Base-by-base conservation (phyloP, 1,140 invertebrate genomes). In the Anoplolepis gracilipes region DNA sequence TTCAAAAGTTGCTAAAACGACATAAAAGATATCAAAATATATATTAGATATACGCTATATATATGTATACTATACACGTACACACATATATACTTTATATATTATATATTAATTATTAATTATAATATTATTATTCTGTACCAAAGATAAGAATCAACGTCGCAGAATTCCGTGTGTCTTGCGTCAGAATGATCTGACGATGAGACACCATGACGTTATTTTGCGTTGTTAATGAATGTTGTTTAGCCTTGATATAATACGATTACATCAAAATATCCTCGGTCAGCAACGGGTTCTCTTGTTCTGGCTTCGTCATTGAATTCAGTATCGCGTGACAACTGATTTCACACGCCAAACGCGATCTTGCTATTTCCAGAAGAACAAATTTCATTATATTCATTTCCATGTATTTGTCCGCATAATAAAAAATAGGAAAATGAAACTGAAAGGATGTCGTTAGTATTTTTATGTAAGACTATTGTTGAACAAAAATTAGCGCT, bases 191-290 rank as follows among this genome's bases (percentile, higher is more conserved):
- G 67, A 4, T 72, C 42, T 49, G 28, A 22, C n/a, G n/a, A n/a
- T n/a, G n/a, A n/a, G n/a, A 69, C 46, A 49, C 10, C 19, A 61
- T 8, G 28, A 0, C 13, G 36, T 19, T 82, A 72, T 55, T 61
- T 59, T 82, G 36, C 59, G 25, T 30, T 25, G 65, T 30, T 81
- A 81, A 81, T 70, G 67, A 72, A 82, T 72, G 25, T 81, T 30
- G 30, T 57, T 79, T 6, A 57, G 16, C 46, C 46, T n/a, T 53
- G 28, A 25, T 73, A 42, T 73, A 42, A 70, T 19, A 70, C 25
- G 25, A 81, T 72, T 72, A 53, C 19, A 25, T 72, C 36, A 30
- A 79, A 79, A 79, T 79, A 79, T 13, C 39, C 25, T 11, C 39
- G 36, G 11, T 77, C 25, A 72, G 25, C 28, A 61, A 11, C 53